These are phyloP conservation scores for Falco peregrinus DNA, from an alignment of 2,797 vertebrate genomes.

Conservation along the genomic window DNA sequence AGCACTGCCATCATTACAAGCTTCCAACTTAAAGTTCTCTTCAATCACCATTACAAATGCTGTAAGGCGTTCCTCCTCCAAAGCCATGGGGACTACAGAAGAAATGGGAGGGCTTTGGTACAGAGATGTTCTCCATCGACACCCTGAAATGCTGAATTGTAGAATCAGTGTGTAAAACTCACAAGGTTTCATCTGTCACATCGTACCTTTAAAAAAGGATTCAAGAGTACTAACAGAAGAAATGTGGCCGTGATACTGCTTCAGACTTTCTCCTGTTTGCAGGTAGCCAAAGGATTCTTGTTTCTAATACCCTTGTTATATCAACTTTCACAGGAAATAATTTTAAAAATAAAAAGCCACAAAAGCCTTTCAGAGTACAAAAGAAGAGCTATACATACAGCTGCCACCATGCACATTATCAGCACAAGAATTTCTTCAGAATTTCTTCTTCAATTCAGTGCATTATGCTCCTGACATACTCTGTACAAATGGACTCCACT, in stretches of 20 bases:
- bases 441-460: slow-evolving; percentile 9
- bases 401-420: neutral
- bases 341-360: neutral
- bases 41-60: neutral
- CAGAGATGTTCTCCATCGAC: neutral
- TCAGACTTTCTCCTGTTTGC: neutral
- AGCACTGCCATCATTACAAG: neutral
- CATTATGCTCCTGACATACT: neutral
- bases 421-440: slow-evolving; percentile 41
- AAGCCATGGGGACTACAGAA: neutral
- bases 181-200: neutral
- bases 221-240: neutral
- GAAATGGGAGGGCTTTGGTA: neutral
- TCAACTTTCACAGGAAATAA: neutral
- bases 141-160: neutral
- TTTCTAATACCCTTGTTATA: neutral
- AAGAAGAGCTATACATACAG: neutral
- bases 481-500: slow-evolving; percentile 55
- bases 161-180: neutral
- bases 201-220: neutral
- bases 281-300: neutral
- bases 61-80: neutral
- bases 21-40: neutral
- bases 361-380: neutral
- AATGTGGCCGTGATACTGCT: neutral